phyloP scores from a whole-genome alignment of 2,797 vertebrate species.

The Gallirallus australis region DNA sequence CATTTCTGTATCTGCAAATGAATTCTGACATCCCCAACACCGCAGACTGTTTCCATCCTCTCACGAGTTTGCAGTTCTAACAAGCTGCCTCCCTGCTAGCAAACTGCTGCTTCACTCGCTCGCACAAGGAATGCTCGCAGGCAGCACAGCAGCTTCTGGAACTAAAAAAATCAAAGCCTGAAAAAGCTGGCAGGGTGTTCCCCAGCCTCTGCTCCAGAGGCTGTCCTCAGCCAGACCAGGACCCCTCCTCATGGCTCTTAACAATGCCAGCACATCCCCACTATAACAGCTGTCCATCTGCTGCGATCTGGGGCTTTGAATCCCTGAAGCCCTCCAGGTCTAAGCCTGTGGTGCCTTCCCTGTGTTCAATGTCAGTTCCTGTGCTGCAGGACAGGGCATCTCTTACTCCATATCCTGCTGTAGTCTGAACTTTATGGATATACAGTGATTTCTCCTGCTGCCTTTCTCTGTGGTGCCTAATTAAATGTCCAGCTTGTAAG shows the following conservation, averaged over 20 bases:
- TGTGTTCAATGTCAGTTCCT: accelerated
- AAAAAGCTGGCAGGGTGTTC: background rate
- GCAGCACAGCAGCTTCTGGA: background rate
- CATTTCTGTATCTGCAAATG: background rate
- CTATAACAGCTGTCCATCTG: background rate
- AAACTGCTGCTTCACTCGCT: background rate
- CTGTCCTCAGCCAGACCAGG: background rate
- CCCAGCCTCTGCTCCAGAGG: background rate
- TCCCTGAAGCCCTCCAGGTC: background rate
- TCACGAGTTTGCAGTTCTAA: background rate
- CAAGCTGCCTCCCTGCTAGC: background rate
- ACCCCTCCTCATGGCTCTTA: background rate
- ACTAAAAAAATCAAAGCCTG: background rate
- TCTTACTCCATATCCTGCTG: background rate
- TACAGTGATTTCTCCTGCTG: background rate
- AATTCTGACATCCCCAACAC: background rate
- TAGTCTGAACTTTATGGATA: background rate
- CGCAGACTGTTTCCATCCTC: background rate
- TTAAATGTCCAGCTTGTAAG: background rate
- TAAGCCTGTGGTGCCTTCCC: background rate
- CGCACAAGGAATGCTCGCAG: background rate
- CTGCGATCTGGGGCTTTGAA: background rate
- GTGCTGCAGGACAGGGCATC: accelerated
- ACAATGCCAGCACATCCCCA: background rate
- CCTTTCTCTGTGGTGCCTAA: background rate